Evolutionary conservation across 2,113 vertebrate species (phyloP), one percentile per base, ranked within the genome.

Genomic region (Mormyrus iriodes): DNA sequence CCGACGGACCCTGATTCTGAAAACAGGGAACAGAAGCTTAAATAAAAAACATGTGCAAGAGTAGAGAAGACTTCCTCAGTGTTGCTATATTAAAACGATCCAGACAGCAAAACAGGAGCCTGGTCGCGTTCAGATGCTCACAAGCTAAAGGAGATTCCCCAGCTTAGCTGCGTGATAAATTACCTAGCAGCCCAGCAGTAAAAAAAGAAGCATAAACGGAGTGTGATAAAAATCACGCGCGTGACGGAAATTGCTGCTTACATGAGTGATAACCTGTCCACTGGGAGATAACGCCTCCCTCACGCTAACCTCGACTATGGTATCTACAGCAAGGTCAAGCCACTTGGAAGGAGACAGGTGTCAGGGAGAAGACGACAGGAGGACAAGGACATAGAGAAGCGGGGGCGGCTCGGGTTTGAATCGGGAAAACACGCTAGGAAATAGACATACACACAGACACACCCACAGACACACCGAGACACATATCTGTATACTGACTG

Each of bases 91-190:
- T 31, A 84, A 21, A 24, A 48, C 5, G 44, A 84, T 4, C 79
- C 17, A 44, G 31, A 76, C 31, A 35, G 44, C 17, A 24, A 84
- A 84, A n/a, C 79, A 4, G 48, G 79, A 84, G 21, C 79, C 84
- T 86, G 49, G 48, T 31, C 3, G 4, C 48, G 13, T 31, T 52
- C 84, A 52, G 24, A 86, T 7, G 46, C 31, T 31, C 84, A 48
- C 27, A 86, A 46, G 84, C 13, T 4, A 27, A 49, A 35, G 15
- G 27, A 53, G 13, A 51, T 53, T 88, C 92, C 89, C 92, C 89
- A 89, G 46, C 89, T 87, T 58, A 52, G 48, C 88, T 86, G 46
- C 53, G 91, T 88, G 90, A 85, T 91, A 93, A 92, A 92, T 93
- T 90, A 49, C 84, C 88, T 89, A 91, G 93, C 91, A 90, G 82